Percentiles rank a stretch among this genome's conserved stretches.
phyloP scores from a whole-genome alignment of 1,140 invertebrate genomes.

The Drosophila sturtevanti region DNA sequence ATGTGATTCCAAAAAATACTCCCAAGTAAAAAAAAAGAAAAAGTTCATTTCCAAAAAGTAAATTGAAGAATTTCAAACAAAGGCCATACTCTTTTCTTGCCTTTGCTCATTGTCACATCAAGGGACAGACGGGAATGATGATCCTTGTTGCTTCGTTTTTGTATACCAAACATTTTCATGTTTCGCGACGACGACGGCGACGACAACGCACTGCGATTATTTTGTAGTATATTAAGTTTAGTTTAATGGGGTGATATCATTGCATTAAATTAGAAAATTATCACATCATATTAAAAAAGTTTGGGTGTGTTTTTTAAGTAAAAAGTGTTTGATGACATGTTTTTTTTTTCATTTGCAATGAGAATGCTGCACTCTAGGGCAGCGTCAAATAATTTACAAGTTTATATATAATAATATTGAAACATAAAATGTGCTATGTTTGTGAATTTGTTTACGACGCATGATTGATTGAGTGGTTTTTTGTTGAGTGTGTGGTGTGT shows the following conservation, averaged over 20 bases:
- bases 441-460: not conserved
- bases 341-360: slow-evolving; percentile 33
- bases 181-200: not conserved
- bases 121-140: slow-evolving; percentile 71
- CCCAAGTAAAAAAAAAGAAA: slow-evolving; percentile 51
- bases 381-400: slow-evolving; percentile 69
- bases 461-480: too few relatives aligned
- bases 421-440: slow-evolving; percentile 70
- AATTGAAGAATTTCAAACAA: slow-evolving; percentile 60
- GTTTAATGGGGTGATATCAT: slow-evolving; percentile 63
- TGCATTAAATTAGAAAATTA: slow-evolving; percentile 76
- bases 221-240: slow-evolving; percentile 34
- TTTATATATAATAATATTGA: slow-evolving; percentile 32
- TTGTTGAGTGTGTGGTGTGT: not conserved
- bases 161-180: slow-evolving; percentile 10
- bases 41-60: slow-evolving; percentile 62
- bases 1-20: slow-evolving; percentile 58
- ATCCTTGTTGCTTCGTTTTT: slow-evolving; percentile 27
- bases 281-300: slow-evolving; percentile 58
- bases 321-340: slow-evolving; percentile 48
- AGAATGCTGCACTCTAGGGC: slow-evolving; percentile 9
- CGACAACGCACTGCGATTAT: slow-evolving; percentile 52
- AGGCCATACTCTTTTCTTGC: slow-evolving; percentile 24
- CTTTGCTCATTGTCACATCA: slow-evolving; percentile 55
- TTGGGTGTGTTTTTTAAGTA: slow-evolving; percentile 53